Base-by-base conservation (phyloP, 2,888 invertebrate genomes). In the Coecobrya sp. region DNA sequence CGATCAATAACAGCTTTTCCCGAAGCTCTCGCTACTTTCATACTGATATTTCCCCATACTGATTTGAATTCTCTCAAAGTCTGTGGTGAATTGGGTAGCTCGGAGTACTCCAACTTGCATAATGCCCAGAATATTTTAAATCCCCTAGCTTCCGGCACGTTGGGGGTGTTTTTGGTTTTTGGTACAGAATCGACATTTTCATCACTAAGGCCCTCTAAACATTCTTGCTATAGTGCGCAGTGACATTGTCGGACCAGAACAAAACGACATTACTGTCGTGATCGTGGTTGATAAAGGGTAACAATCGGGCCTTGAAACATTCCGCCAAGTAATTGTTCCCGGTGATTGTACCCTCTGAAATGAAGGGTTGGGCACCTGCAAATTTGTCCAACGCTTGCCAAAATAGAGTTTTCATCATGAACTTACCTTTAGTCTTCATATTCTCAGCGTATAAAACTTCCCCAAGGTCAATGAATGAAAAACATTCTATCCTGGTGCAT, bases 91-190 rank as follows among this genome's bases (percentile, higher is more conserved):
- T 25, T 86, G 5, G 55, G 19, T 82, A 62, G 91, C 11, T 49
- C 19, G 19, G 27, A 19, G 73, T 93, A 89, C 22, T 42, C 49
- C 5, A 11, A 13, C 22, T 93, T 93, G 36, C 81, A 88, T 13
- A 81, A 36, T 3, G 91, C 88, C 93, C 91, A 93, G 76, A 93
- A 92, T 22, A 1, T 36, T 16, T 93, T 91, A 55, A 93, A 88
- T 27, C 86, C 79, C 0, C 86, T 25, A 4, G 86, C 86, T 42
- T 92, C 70, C 8, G 93, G 92, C 3, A 92, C 86, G 19, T 93
- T 93, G 4, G 93, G 91, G 25, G 89, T 27, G 52, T 93, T 92
- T 5, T 55, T 11, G 4, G 11, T 1, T 89, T 89, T 89, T 25
- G n/a, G 8, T 10, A 93, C 82, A 73, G 85, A 93, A 13, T 85